Conservation (phyloP, 2,113 vertebrate genomes). For the Egretta garzetta region DNA sequence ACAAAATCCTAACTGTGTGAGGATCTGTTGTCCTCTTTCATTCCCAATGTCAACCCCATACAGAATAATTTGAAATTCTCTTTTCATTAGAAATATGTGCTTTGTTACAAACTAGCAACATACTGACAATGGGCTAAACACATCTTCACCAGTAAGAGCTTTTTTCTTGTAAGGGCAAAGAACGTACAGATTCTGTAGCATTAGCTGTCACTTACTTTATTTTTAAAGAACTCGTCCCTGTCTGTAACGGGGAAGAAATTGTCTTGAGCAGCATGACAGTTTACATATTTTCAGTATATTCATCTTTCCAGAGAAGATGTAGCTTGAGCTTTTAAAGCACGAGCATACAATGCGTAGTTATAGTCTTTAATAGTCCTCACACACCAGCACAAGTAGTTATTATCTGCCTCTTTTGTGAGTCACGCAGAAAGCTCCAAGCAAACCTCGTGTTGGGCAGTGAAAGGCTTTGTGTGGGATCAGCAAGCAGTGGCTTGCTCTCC, state of each 20-base stretch:
- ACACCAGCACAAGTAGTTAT: not conserved
- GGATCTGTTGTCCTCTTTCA: not conserved
- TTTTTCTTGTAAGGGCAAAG: not conserved
- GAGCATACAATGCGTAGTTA: not conserved
- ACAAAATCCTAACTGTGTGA: not conserved
- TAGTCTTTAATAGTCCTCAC: not conserved
- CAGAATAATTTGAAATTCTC: not conserved
- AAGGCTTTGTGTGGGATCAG: not conserved
- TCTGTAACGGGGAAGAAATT: not conserved
- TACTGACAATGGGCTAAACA: not conserved
- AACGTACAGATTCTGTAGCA: not conserved
- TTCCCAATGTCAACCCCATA: not conserved
- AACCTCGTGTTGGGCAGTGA: not conserved
- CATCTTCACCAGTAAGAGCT: not conserved
- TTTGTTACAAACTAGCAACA: not conserved
- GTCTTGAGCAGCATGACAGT: not conserved
- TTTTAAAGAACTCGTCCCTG: not conserved
- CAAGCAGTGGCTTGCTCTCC: not conserved
- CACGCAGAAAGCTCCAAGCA: not conserved
- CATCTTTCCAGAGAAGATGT: not conserved
- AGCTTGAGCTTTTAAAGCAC: not conserved
- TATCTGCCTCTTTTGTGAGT: not conserved
- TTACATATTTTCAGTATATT: not conserved
- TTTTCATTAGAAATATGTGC: not conserved
- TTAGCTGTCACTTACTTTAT: not conserved